Conservation (phyloP, 2,113 vertebrate genomes). For the Colossoma macropomum region DNA sequence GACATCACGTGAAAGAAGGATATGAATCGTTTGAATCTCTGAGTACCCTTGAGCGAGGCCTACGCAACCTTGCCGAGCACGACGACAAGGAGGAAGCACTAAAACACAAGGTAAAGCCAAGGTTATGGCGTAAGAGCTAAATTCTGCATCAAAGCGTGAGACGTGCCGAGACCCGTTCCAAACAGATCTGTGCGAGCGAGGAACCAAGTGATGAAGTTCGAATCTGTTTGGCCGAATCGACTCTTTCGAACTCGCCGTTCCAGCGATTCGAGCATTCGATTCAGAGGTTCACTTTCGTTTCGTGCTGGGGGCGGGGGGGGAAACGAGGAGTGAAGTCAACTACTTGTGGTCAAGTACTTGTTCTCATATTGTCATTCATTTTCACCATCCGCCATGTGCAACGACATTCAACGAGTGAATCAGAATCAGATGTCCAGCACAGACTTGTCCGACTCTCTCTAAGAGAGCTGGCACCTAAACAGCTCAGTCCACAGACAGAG, state of each 20-base stretch:
- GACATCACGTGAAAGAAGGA: not conserved
- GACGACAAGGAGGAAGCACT: not conserved
- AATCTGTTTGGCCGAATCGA: not conserved
- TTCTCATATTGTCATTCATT: no score
- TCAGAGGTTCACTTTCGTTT: not conserved
- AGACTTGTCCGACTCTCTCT: no score
- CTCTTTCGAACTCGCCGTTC: not conserved
- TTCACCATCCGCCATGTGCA: not conserved
- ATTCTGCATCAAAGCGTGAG: not conserved
- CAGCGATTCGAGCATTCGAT: not conserved
- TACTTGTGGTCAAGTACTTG: not conserved
- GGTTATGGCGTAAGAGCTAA: slow-evolving; percentile 13
- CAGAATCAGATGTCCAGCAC: no score
- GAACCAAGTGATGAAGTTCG: not conserved
- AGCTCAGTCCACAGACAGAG: not conserved
- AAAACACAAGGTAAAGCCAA: not conserved
- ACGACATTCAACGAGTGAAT: not conserved
- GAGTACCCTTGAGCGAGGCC: slow-evolving; percentile 41
- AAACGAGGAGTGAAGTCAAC: not conserved
- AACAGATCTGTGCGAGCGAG: slow-evolving; percentile 32
- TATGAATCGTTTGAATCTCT: slow-evolving; percentile 3
- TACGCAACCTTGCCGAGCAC: slow-evolving; percentile 18
- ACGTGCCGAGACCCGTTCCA: slow-evolving; percentile 11
- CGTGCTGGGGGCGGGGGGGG: not conserved
- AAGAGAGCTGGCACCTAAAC: not conserved